Percentiles rank a stretch among this genome's conserved stretches.
Evolutionary conservation across 2,797 vertebrate species (phyloP).

Genomic region (Eleutherodactylus coqui): DNA sequence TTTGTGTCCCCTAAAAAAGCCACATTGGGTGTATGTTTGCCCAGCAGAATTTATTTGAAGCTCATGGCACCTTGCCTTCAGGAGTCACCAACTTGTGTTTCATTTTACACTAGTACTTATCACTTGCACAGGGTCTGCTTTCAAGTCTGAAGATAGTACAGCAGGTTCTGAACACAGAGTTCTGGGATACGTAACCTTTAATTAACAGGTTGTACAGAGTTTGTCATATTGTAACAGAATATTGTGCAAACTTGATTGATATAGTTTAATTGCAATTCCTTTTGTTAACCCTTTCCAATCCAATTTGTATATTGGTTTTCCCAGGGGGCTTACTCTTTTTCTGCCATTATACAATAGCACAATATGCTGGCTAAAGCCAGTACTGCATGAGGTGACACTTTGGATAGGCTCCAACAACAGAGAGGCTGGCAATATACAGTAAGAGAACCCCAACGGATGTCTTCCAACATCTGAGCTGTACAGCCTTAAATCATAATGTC

Average conservation of each 20-base stretch:
- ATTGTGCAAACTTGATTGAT: not conserved
- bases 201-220: not conserved
- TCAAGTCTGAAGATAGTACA: constrained; percentile 12
- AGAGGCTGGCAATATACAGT: too few species aligned
- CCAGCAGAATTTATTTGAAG: constrained; percentile 21
- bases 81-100: constrained; percentile 28
- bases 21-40: not conserved
- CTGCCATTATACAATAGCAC: too few species aligned
- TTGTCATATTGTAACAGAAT: constrained; percentile 15
- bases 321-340: too few species aligned
- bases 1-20: not conserved
- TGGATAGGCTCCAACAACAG: too few species aligned
- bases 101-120: constrained; percentile 26
- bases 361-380: too few species aligned
- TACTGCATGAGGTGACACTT: too few species aligned
- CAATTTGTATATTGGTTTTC: too few species aligned
- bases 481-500: too few species aligned
- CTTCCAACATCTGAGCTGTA: too few species aligned
- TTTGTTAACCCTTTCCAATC: not conserved
- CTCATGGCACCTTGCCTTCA: constrained; percentile 8
- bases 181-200: constrained; percentile 1
- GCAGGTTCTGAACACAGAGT: constrained; percentile 25
- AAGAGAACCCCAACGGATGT: too few species aligned
- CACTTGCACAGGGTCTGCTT: constrained; percentile 1
- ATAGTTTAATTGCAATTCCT: not conserved